These are phyloP conservation scores for Eubasilissa splendida DNA, from an alignment of 2,888 invertebrate genomes.

Conservation along the genomic window DNA sequence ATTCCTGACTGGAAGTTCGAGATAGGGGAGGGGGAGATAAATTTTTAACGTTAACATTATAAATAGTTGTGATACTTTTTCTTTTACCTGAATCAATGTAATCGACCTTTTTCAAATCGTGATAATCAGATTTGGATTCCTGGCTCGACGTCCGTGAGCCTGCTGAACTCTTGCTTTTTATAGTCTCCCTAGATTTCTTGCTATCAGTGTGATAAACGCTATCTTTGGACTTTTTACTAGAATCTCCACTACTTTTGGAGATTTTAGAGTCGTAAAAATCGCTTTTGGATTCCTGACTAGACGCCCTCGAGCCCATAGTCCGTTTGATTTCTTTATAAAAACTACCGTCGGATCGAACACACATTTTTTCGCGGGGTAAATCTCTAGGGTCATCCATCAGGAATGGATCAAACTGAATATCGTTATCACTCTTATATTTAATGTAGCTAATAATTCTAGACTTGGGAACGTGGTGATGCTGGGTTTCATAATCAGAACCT, in stretches of 20 bases:
- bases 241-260: constrained; percentile 77
- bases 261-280: constrained; percentile 79
- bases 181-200: constrained; percentile 77
- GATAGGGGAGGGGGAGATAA: constrained; percentile 70
- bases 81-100: constrained; percentile 65
- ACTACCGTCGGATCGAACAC: constrained; percentile 81
- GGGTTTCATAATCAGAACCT: constrained; percentile 71
- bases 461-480: constrained; percentile 70
- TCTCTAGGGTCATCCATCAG: constrained; percentile 84
- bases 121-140: constrained; percentile 82
- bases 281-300: constrained; percentile 81
- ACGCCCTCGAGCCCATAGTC: constrained; percentile 76
- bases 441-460: constrained; percentile 58
- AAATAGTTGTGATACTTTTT: constrained; percentile 66
- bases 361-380: constrained; percentile 80
- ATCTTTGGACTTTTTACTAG: constrained; percentile 77
- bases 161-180: constrained; percentile 76
- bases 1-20: constrained; percentile 80
- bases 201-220: constrained; percentile 78
- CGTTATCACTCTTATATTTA: constrained; percentile 78
- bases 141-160: constrained; percentile 79
- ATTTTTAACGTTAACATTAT: constrained; percentile 65
- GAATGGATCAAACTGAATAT: constrained; percentile 84
- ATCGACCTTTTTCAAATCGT: constrained; percentile 76
- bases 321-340: constrained; percentile 81